phyloP scores from a whole-genome alignment of 2,797 vertebrate genomes.

The Schizopygopsis malacanthus region DNA sequence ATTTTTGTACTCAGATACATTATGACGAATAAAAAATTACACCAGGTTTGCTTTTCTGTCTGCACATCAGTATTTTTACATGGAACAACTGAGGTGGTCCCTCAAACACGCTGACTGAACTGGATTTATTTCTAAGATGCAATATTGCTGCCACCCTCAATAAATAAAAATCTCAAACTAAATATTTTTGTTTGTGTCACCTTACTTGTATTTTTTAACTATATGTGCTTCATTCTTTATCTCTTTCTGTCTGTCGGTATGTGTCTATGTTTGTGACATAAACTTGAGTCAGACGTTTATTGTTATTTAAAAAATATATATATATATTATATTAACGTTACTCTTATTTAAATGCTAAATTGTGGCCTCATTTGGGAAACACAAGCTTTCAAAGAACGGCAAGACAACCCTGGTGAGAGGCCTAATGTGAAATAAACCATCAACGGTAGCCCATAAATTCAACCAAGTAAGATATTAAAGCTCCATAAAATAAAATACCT shows the following conservation, averaged over 20 bases:
- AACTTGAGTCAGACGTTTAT: background rate
- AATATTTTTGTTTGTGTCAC: constrained; percentile 9
- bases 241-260: background rate
- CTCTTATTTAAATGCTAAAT: background rate
- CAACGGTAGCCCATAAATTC: background rate
- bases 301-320: no score
- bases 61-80: constrained; percentile 79
- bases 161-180: constrained; percentile 60
- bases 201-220: background rate
- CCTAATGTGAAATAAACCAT: background rate
- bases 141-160: constrained; percentile 83
- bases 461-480: background rate
- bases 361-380: background rate
- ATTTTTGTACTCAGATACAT: constrained; percentile 82
- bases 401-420: background rate
- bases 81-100: constrained; percentile 80
- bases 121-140: constrained; percentile 83
- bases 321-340: no score
- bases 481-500: background rate
- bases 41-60: constrained; percentile 37
- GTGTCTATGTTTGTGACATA: background rate
- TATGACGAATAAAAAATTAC: constrained; percentile 53
- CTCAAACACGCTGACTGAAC: constrained; percentile 81
- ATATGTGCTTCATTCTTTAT: no score
- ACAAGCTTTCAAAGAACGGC: background rate